phyloP scores from a whole-genome alignment of 2,797 vertebrate genomes.

The Tenualosa thibaudeaui region DNA sequence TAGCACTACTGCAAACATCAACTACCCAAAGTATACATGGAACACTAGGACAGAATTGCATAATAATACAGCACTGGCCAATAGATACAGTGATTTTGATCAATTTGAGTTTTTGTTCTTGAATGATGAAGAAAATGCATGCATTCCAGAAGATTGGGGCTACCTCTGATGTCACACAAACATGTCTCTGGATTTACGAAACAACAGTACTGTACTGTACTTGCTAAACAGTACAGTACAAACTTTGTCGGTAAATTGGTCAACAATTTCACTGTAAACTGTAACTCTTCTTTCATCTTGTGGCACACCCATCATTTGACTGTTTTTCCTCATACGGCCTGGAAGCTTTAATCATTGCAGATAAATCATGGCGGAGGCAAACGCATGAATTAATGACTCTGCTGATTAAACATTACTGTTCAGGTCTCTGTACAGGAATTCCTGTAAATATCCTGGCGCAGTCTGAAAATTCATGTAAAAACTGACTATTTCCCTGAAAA shows the following conservation, averaged over 20 bases:
- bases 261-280: not conserved
- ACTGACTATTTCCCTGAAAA: not conserved
- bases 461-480: not conserved
- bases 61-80: no score
- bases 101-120: no score
- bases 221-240: no score
- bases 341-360: not conserved
- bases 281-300: no score
- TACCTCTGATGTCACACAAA: no score
- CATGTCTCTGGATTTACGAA: no score
- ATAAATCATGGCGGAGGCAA: not conserved
- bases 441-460: not conserved
- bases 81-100: no score
- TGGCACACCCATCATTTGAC: no score
- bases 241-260: no score
- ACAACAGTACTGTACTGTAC: no score
- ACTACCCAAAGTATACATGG: not conserved
- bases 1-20: not conserved
- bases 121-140: no score
- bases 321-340: not conserved
- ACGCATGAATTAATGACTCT: not conserved
- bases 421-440: not conserved
- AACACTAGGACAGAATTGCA: not conserved
- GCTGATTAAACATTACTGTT: not conserved
- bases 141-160: no score